A percentile compares a stretch with the other conserved stretches of the same genome.
Evolutionary conservation across 2,888 invertebrate genomes (phyloP).

Genomic region (Heliconius ethilla): DNA sequence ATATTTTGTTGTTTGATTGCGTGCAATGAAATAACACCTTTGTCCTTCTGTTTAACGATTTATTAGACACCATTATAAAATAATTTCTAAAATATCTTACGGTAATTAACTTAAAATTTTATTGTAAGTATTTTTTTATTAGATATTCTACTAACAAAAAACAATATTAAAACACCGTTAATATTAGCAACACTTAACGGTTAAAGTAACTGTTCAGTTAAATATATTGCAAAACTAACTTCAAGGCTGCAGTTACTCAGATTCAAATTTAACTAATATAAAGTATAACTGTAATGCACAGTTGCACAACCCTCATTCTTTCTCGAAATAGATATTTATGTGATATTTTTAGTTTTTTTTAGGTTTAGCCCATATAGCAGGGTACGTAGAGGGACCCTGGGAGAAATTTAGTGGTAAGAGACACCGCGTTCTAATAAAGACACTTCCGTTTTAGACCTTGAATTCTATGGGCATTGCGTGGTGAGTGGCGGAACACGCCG

Average conservation of each 20-base stretch:
- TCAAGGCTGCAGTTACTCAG: constrained; percentile 9
- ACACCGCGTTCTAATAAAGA: not conserved
- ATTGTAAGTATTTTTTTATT: no score
- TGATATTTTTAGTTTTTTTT: not conserved
- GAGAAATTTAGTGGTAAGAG: no score
- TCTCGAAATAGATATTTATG: not conserved
- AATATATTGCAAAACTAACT: constrained; percentile 15
- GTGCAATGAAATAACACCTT: constrained; percentile 3
- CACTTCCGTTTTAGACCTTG: not conserved
- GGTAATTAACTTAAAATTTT: no score
- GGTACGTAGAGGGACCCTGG: no score
- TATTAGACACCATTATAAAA: not conserved
- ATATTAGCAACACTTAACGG: constrained; percentile 7
- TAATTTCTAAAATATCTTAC: not conserved
- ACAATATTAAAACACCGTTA: not conserved
- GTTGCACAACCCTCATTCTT: not conserved
- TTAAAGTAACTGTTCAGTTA: constrained; percentile 13
- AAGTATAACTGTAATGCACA: constrained; percentile 15
- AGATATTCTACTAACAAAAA: not conserved
- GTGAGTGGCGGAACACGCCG: not conserved
- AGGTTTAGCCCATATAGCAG: no score
- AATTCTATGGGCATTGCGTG: no score
- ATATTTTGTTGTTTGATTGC: constrained; percentile 7
- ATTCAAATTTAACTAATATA: constrained; percentile 21
- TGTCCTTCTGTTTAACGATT: constrained; percentile 15